Evolutionary conservation across 2,113 vertebrate genomes (phyloP).

Genomic region (Myodes glareolus): DNA sequence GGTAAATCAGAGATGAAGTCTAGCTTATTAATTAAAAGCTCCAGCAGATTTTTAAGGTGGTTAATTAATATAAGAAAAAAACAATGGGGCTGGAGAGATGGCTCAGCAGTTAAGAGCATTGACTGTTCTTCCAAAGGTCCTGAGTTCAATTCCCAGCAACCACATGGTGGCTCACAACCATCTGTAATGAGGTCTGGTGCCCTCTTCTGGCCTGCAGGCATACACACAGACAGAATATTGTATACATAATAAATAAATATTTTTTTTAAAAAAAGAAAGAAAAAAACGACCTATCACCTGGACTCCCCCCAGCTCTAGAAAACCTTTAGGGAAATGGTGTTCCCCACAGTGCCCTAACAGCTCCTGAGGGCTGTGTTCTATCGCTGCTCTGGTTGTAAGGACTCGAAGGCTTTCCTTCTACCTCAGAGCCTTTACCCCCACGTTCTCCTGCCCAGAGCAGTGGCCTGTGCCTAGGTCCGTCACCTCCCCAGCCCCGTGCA

Average conservation of each 20-base stretch:
- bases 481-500: neutral
- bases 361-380: neutral
- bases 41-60: conserved; percentile 29
- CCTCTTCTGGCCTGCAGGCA: no score
- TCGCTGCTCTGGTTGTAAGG: neutral
- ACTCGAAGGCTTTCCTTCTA: neutral
- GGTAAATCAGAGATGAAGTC: neutral
- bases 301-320: neutral
- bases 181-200: no score
- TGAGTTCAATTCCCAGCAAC: no score
- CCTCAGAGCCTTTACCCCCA: neutral
- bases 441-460: neutral
- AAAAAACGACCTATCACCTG: neutral
- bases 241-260: no score
- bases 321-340: neutral
- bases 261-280: no score
- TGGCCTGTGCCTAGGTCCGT: neutral
- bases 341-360: accelerated
- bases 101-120: no score
- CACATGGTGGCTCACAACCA: no score
- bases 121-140: no score
- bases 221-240: no score
- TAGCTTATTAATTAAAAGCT: conserved; percentile 30
- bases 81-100: no score
- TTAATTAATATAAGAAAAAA: neutral